Evolutionary conservation across 1,140 invertebrate species (phyloP), one percentile per base, ranked within the genome.

Genomic region (Microplitis demolitor): DNA sequence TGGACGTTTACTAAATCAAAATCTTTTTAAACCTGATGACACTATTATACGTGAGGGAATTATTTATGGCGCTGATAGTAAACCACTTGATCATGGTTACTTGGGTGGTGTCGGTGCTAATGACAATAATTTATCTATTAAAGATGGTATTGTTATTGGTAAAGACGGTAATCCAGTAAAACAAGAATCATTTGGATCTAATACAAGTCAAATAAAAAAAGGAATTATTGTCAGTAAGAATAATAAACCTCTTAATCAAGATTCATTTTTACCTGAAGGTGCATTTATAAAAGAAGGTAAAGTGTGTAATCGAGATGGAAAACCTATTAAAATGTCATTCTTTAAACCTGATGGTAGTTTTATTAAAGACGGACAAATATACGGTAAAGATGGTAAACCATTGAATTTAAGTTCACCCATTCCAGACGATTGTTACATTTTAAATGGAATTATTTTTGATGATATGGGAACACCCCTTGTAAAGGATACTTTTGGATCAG

Each of bases 341-440:
- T 87, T 85, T 67, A 85, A 80, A 72, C 80, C 81, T 3, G 85
- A 86, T 5, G 85, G 85, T 4, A 85, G 84, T 63, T 85, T 80
- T 53, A 64, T 86, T 0, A 86, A 84, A 69, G 86, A 87, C 24
- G 85, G 86, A 5, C 64, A 82, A 0, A 71, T 87, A 58, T 83
- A 85, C 34, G 86, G 85, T 5, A 79, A 76, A 39, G 84, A 87
- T 45, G 79, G 79, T 1, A 86, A 83, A 71, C 81, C 70, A 4
- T 58, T 86, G 24, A 80, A 84, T 64, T 70, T 83, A 3, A 82
- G 78, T 61, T 81, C 85, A 3, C 64, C 78, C 6, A 53, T 87
- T 0, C 79, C 86, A 0, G 80, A 77, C 11, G 85, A 86, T 14
- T 82, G 82, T 64, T 84, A 80, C 69, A 80, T 87, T 3, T 64